Evolutionary conservation across 2,888 invertebrate species (phyloP).

Genomic region (Drosophila lutescens): DNA sequence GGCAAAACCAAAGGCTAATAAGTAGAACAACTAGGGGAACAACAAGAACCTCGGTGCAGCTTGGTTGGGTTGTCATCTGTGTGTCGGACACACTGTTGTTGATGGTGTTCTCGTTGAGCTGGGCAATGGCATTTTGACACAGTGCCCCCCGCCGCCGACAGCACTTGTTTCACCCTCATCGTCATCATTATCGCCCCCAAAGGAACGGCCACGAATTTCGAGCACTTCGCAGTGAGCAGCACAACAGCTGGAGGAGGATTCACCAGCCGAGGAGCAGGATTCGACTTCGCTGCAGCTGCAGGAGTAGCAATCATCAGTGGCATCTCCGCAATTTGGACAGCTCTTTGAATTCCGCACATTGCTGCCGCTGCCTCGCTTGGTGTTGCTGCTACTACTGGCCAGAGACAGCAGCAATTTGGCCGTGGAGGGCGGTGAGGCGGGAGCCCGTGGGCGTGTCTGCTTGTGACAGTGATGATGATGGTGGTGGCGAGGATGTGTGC

Average conservation of each 20-base stretch:
- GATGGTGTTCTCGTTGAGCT: constrained; percentile 27
- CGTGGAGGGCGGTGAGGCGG: constrained; percentile 57
- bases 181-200: constrained; percentile 31
- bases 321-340: constrained; percentile 41
- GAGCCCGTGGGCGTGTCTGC: constrained; percentile 17
- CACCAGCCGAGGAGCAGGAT: constrained; percentile 47
- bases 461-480: constrained; percentile 31
- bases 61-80: constrained; percentile 72
- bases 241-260: constrained; percentile 51
- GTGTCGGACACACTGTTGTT: constrained; percentile 49
- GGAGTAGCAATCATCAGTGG: constrained; percentile 45
- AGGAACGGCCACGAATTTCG: constrained; percentile 16
- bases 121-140: constrained; percentile 24
- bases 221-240: constrained; percentile 37
- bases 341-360: constrained; percentile 29
- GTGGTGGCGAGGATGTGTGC: constrained; percentile 30
- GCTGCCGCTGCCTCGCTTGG: background rate
- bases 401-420: constrained; percentile 71
- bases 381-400: constrained; percentile 53
- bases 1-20: constrained; percentile 20
- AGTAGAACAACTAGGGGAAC: constrained; percentile 52
- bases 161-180: constrained; percentile 21
- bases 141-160: constrained; percentile 28
- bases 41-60: constrained; percentile 75
- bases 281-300: constrained; percentile 44